A percentile compares a stretch with the other conserved stretches of the same genome.
Evolutionary conservation across 2,888 invertebrate species (phyloP).

Genomic region (Ophonus ardosiacus): DNA sequence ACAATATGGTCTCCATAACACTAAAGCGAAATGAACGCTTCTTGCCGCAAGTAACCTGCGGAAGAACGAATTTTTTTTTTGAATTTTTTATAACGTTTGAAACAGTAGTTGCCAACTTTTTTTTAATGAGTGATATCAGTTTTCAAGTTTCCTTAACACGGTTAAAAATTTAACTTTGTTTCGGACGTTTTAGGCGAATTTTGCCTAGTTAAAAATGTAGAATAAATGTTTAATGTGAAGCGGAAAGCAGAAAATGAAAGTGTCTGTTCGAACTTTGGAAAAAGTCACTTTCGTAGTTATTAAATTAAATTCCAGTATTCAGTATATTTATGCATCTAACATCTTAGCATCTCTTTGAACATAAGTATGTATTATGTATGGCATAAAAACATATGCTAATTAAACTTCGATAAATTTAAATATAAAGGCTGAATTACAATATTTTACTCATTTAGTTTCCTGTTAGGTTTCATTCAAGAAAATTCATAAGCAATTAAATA

Average conservation of each 20-base stretch:
- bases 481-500: no score
- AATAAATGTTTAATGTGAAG: conserved; percentile 33
- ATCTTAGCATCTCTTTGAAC: not conserved
- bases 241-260: conserved; percentile 42
- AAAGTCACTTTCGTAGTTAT: not conserved
- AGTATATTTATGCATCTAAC: not conserved
- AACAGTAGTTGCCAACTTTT: conserved; percentile 76
- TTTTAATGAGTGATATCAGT: conserved; percentile 56
- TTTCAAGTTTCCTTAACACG: conserved; percentile 54
- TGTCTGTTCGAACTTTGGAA: not conserved
- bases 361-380: no score
- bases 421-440: no score
- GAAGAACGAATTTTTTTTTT: conserved; percentile 46
- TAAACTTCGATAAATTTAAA: no score
- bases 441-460: no score
- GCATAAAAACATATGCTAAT: no score
- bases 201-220: conserved; percentile 46
- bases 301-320: not conserved
- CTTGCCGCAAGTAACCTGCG: conserved; percentile 69
- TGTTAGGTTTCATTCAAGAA: no score
- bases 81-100: conserved; percentile 68
- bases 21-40: conserved; percentile 74
- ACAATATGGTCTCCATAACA: conserved; percentile 74
- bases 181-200: conserved; percentile 14
- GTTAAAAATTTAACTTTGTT: conserved; percentile 52